These are phyloP conservation scores for Pseudococcus jackbeardsleyi DNA, from an alignment of 2,888 invertebrate genomes.

Conservation along the genomic window DNA sequence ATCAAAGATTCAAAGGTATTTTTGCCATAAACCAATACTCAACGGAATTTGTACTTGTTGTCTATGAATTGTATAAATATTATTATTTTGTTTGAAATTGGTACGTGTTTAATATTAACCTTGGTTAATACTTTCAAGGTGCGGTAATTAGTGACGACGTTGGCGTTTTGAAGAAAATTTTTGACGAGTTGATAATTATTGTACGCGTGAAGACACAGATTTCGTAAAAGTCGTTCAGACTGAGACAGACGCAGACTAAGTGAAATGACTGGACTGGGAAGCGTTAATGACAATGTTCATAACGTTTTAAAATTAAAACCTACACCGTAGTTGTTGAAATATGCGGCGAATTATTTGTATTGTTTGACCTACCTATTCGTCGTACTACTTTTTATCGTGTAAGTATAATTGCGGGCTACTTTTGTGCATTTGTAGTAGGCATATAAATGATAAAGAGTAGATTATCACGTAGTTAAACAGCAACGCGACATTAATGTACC, in stretches of 20 bases:
- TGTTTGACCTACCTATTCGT: constrained; percentile 46
- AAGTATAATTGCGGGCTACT: constrained; percentile 38
- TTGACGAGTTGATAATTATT: not conserved
- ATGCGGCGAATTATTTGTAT: constrained; percentile 50
- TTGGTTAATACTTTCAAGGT: not conserved
- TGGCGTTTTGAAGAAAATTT: not conserved
- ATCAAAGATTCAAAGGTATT: too few species aligned
- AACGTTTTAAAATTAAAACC: constrained; percentile 35
- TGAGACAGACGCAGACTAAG: not conserved
- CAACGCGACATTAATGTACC: not conserved
- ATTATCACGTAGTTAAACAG: constrained; percentile 4
- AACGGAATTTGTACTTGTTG: too few species aligned
- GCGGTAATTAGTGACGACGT: constrained; percentile 15
- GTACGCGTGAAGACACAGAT: constrained; percentile 22
- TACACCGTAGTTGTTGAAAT: constrained; percentile 43
- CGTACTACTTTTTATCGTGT: constrained; percentile 44
- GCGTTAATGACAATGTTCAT: constrained; percentile 41
- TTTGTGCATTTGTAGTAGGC: constrained; percentile 10
- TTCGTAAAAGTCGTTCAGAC: not conserved
- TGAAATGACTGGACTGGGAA: not conserved
- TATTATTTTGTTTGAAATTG: too few species aligned
- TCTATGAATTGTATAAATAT: too few species aligned
- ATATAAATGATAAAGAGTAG: constrained; percentile 5
- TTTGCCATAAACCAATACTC: too few species aligned
- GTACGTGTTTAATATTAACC: constrained; percentile 11